These are phyloP conservation scores for Sebastes minor DNA, from an alignment of 2,797 vertebrate species.

Conservation along the genomic window DNA sequence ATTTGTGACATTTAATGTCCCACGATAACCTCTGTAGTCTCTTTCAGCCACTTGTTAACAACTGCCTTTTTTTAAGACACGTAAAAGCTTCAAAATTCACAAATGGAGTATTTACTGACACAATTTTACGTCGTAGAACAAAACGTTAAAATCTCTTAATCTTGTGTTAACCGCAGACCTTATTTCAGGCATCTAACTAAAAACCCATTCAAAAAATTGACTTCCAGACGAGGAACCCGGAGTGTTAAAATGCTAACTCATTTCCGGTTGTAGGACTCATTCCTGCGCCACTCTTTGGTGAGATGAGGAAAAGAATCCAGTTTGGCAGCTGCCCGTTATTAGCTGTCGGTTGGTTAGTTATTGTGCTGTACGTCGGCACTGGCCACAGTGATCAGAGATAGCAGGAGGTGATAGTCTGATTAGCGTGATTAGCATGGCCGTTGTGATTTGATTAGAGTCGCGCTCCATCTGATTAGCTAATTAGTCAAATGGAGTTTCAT, in stretches of 20 bases:
- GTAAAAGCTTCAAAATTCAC: too few relatives aligned
- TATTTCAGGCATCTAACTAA: not conserved
- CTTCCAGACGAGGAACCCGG: not conserved
- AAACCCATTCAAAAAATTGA: not conserved
- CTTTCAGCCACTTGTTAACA: too few relatives aligned
- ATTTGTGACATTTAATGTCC: not conserved
- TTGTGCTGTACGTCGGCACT: not conserved
- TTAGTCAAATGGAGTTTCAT: slow-evolving; percentile 47
- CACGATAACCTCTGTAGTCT: too few relatives aligned
- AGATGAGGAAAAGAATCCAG: not conserved
- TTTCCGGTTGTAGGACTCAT: not conserved
- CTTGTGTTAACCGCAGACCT: too few relatives aligned
- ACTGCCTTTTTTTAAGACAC: too few relatives aligned
- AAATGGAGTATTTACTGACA: too few relatives aligned
- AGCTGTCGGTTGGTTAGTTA: not conserved
- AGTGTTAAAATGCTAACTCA: not conserved
- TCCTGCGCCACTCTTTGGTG: not conserved
- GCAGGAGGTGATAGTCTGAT: slow-evolving; percentile 44
- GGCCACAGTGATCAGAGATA: slow-evolving; percentile 17
- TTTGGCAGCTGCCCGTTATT: slow-evolving; percentile 2
- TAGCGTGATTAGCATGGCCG: slow-evolving; percentile 50
- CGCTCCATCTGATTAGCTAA: slow-evolving; percentile 52
- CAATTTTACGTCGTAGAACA: too few relatives aligned
- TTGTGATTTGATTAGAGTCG: slow-evolving; percentile 59
- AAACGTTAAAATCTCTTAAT: not conserved